Percentiles rank a stretch among this genome's conserved stretches.
Evolutionary conservation across 2,113 vertebrate species (phyloP).

Genomic region (Lycocorax pyrrhopterus): DNA sequence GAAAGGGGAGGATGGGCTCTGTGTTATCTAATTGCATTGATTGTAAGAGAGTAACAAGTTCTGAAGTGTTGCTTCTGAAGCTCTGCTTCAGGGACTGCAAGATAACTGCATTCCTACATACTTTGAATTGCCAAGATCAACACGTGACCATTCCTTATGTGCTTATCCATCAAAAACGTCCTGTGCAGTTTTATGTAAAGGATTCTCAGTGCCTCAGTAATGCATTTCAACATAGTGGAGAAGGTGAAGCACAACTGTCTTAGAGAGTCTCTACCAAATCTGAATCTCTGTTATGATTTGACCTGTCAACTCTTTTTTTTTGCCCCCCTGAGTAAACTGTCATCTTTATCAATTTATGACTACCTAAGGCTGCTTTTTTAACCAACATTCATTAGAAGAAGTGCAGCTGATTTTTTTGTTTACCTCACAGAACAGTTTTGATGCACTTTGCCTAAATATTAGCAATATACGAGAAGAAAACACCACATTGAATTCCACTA

Average conservation of each 20-base stretch:
- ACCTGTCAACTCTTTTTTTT: neutral
- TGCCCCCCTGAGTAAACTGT: neutral
- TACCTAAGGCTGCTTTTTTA: neutral
- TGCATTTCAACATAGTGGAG: neutral
- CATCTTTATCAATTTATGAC: neutral
- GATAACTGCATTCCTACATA: neutral
- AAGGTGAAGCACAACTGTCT: neutral
- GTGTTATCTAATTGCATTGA: neutral
- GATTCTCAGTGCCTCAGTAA: neutral
- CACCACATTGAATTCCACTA: neutral
- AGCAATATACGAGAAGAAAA: neutral
- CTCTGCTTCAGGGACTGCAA: neutral
- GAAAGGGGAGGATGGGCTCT: neutral
- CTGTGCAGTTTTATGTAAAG: neutral
- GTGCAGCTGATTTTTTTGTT: neutral
- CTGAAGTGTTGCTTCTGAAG: neutral
- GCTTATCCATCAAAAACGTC: neutral
- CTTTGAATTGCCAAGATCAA: constrained; percentile 8
- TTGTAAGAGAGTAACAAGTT: neutral
- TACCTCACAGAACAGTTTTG: neutral
- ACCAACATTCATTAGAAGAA: neutral
- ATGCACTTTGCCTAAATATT: neutral
- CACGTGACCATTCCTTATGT: neutral
- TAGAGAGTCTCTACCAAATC: neutral
- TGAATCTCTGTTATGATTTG: neutral